phyloP scores from a whole-genome alignment of 1,140 invertebrate genomes.

The Aradophagus sp. region DNA sequence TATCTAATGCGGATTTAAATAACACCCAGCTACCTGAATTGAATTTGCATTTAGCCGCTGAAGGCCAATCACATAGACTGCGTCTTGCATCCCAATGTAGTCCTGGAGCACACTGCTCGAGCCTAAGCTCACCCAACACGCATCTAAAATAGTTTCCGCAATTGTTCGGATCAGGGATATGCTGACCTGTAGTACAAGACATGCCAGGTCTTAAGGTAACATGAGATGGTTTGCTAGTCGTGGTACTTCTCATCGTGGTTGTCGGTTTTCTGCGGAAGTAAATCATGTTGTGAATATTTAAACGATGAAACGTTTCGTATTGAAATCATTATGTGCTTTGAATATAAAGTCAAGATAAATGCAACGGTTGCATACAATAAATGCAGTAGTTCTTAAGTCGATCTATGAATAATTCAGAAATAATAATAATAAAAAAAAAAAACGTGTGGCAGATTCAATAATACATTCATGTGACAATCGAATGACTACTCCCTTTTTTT shows the following conservation, averaged over 20 bases:
- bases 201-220: constrained; percentile 55
- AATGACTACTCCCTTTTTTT: too few relatives aligned
- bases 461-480: too few relatives aligned
- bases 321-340: constrained; percentile 2
- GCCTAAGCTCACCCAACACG: constrained; percentile 79
- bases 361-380: constrained; percentile 8
- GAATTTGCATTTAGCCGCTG: constrained; percentile 24
- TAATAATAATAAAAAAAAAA: too few relatives aligned
- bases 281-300: constrained; percentile 16
- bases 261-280: constrained; percentile 32
- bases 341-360: constrained; percentile 5
- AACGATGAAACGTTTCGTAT: constrained; percentile 3
- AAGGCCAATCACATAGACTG: constrained; percentile 87
- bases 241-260: constrained; percentile 61
- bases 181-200: constrained; percentile 79
- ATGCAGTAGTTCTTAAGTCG: constrained; percentile 1
- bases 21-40: constrained; percentile 47
- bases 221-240: constrained; percentile 23
- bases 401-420: constrained; percentile 17
- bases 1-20: constrained; percentile 6
- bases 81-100: constrained; percentile 84
- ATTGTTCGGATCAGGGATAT: constrained; percentile 79
- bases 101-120: constrained; percentile 83
- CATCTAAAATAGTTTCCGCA: constrained; percentile 87
- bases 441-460: too few relatives aligned